Base-by-base conservation (phyloP, 2,113 vertebrate genomes). In the Lepisosteus oculatus region DNA sequence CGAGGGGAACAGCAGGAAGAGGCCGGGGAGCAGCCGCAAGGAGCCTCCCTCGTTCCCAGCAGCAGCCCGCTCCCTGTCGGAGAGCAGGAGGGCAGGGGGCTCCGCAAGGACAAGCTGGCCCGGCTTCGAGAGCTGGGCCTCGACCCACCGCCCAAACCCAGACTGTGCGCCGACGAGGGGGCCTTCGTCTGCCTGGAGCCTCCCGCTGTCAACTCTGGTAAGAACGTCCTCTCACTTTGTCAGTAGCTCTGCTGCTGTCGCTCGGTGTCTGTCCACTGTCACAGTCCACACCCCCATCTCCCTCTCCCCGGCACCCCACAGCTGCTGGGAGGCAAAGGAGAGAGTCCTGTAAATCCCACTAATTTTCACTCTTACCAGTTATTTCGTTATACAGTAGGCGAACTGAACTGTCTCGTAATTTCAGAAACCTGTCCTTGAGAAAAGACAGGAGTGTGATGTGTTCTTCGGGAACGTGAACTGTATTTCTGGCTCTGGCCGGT, bases 141-240 rank as follows among this genome's bases (percentile, higher is more conserved):
- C 43, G 89, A 96, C 61, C 91, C 97, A 44, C 94, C 92, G 0
- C 84, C 94, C 56, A 89, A 95, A 15, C 94, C 93, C n/a, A 93
- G 87, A 57, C 83, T 98, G 72, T 93, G 88, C 74, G 86, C 92
- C 5, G 89, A 90, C 67, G 88, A 91, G 0, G 94, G 93, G 12
- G 88, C 88, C 41, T 98, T 98, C 74, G 85, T 99, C 68, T 89
- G 93, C 73, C 92, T 99, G 0, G 95, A 98, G 4, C 92, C 92
- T 9, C 89, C 91, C 0, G 87, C 90, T 62, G 77, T 83, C 13
- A 97, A 95, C 84, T 86, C 83, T 78, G 97, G 97, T 99, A 83
- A 76, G 42, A 29, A 29, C 29, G 29, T 0, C n/a, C 69, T 70
- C 42, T 64, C 17, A 51, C 7, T 51, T 15, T 15, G 29, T 29